Percentiles rank a stretch among this genome's conserved stretches.
These are phyloP conservation scores for Anastrepha ludens DNA, from an alignment of 1,140 invertebrate species.

Conservation along the genomic window DNA sequence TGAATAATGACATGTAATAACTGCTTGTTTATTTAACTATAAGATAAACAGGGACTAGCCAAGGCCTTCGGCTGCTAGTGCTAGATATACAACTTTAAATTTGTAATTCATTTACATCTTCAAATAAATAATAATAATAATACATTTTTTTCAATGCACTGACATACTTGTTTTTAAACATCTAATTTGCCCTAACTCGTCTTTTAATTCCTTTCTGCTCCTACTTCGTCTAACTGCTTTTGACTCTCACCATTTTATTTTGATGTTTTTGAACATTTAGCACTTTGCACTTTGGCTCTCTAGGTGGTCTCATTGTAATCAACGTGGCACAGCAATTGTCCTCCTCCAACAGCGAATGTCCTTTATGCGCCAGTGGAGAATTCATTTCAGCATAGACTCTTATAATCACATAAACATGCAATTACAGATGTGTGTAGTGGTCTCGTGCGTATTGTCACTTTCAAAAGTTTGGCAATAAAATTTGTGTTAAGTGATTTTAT, in stretches of 20 bases:
- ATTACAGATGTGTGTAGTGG: constrained; percentile 28
- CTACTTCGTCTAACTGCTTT: too few species aligned
- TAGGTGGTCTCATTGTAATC: constrained; percentile 27
- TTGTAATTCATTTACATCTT: too few species aligned
- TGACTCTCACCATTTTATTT: neutral
- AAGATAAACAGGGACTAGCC: too few species aligned
- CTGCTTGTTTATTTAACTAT: too few species aligned
- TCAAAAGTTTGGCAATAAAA: constrained; percentile 43
- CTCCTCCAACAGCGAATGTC: constrained; percentile 10
- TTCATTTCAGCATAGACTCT: neutral
- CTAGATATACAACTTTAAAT: too few species aligned
- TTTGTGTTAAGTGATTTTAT: constrained; percentile 48
- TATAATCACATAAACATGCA: constrained; percentile 5
- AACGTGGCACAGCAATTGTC: neutral
- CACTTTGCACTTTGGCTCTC: constrained; percentile 22
- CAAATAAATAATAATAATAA: too few species aligned
- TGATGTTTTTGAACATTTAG: constrained; percentile 11
- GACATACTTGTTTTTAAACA: too few species aligned
- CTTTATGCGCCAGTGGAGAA: constrained; percentile 16
- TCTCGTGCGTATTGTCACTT: constrained; percentile 44
- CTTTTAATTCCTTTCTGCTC: too few species aligned
- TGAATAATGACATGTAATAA: too few species aligned
- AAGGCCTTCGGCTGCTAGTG: too few species aligned
- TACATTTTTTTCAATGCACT: too few species aligned
- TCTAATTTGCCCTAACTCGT: too few species aligned